Percentiles rank a stretch among this genome's conserved stretches.
These are phyloP conservation scores for Pyralis farinalis DNA, from an alignment of 2,888 invertebrate genomes.

Conservation along the genomic window DNA sequence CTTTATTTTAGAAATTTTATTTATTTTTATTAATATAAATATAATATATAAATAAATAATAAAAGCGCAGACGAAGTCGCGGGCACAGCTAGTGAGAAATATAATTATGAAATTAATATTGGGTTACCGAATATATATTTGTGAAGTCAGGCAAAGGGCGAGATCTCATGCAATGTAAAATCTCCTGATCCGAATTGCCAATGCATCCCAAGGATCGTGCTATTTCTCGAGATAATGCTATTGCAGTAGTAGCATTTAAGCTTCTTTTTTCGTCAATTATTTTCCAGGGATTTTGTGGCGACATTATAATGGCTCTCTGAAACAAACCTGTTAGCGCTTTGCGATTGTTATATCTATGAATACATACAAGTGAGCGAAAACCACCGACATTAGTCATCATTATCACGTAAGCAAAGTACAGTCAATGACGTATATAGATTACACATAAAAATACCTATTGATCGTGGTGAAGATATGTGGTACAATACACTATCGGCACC, in stretches of 20 bases:
- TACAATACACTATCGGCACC: conserved; percentile 86
- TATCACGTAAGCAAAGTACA: too few species aligned
- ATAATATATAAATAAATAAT: too few species aligned
- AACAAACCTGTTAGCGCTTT: conserved; percentile 73
- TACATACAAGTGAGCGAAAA: too few species aligned
- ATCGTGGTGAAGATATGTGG: conserved; percentile 84
- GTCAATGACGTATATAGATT: too few species aligned
- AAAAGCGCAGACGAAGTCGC: too few species aligned
- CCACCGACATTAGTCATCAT: too few species aligned
- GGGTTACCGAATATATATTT: conserved; percentile 57
- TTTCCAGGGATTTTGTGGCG: conserved; percentile 73
- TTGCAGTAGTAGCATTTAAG: conserved; percentile 46
- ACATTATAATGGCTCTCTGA: conserved; percentile 86
- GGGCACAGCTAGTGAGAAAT: too few species aligned
- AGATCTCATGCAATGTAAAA: conserved; percentile 82
- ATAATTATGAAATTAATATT: too few species aligned
- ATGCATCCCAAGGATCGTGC: conserved; percentile 78
- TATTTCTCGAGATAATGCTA: conserved; percentile 76
- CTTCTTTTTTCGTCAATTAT: conserved; percentile 39
- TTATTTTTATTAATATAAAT: too few species aligned
- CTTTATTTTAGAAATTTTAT: too few species aligned
- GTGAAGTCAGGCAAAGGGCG: conserved; percentile 82
- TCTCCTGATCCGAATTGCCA: conserved; percentile 67
- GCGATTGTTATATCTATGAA: too few species aligned
- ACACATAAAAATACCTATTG: too few species aligned